Conservation (phyloP, 2,888 invertebrate genomes). For the Eupithecia abbreviata region DNA sequence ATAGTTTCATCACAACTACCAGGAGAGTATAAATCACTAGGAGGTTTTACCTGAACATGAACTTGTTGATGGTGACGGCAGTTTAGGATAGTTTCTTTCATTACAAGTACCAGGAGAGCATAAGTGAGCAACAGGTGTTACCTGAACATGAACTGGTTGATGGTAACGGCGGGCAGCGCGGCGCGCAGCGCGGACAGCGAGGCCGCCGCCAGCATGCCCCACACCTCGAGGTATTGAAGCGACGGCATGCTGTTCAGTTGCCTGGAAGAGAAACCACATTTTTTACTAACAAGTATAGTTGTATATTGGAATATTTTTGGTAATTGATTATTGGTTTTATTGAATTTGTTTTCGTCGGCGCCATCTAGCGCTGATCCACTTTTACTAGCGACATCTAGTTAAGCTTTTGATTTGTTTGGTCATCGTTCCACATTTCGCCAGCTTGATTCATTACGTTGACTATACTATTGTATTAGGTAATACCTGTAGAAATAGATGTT, state of each 20-base stretch:
- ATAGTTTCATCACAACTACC: not conserved
- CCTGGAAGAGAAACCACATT: slow-evolving; percentile 55
- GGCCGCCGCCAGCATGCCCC: slow-evolving; percentile 88
- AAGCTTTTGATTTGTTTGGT: too few species aligned
- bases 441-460: too few species aligned
- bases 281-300: too few species aligned
- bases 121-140: slow-evolving; percentile 38
- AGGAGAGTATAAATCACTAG: not conserved
- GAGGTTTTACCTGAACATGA: slow-evolving; percentile 74
- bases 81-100: not conserved
- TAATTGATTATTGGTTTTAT: too few species aligned
- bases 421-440: too few species aligned
- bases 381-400: too few species aligned
- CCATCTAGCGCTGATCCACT: too few species aligned
- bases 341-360: too few species aligned
- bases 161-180: slow-evolving; percentile 67
- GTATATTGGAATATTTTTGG: too few species aligned
- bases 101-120: not conserved
- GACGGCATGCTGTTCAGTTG: slow-evolving; percentile 85
- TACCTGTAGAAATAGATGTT: too few species aligned
- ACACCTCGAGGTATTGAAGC: slow-evolving; percentile 90
- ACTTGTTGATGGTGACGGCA: slow-evolving; percentile 73
- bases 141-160: slow-evolving; percentile 81
- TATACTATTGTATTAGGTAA: too few species aligned
- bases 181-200: slow-evolving; percentile 69